phyloP scores from a whole-genome alignment of 2,797 vertebrate genomes.

The Moxostoma hubbsi region DNA sequence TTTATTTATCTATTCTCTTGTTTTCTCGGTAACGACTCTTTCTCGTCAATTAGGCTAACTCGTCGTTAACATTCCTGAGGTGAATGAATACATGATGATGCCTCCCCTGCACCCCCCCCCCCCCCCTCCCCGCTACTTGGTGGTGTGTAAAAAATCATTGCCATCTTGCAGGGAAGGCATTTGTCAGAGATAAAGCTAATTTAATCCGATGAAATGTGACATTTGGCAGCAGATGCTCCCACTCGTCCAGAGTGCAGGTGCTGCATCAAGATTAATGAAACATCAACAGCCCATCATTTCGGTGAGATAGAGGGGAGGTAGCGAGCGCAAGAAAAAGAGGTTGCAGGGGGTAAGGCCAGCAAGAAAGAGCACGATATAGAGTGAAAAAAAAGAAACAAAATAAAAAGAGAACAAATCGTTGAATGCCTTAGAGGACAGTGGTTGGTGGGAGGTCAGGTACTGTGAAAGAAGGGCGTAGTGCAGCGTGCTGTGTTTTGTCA shows the following conservation, averaged over 20 bases:
- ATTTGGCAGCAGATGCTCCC: constrained; percentile 51
- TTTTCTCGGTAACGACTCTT: constrained; percentile 45
- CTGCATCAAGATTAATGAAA: constrained; percentile 79
- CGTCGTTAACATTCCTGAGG: constrained; percentile 25
- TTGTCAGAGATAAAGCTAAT: constrained; percentile 61
- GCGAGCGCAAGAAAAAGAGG: constrained; percentile 9
- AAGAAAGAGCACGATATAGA: constrained; percentile 26
- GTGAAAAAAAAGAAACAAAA: constrained; percentile 7
- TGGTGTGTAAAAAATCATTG: constrained; percentile 40
- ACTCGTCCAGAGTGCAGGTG: constrained; percentile 68
- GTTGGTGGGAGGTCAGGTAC: constrained; percentile 70
- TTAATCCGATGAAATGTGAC: constrained; percentile 65
- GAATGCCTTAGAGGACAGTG: constrained; percentile 64
- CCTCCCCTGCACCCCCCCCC: constrained; percentile 34
- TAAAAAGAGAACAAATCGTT: constrained; percentile 34
- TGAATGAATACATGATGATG: constrained; percentile 49
- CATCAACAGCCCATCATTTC: constrained; percentile 73
- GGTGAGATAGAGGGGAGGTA: constrained; percentile 4
- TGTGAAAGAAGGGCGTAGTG: constrained; percentile 57
- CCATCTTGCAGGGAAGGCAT: constrained; percentile 48
- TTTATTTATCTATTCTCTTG: constrained; percentile 52
- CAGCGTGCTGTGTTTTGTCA: constrained; percentile 43
- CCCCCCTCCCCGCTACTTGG: constrained; percentile 17
- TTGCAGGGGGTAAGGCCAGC: constrained; percentile 14
- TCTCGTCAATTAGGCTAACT: constrained; percentile 57